phyloP scores from a whole-genome alignment of 2,888 invertebrate genomes.

The Cryptocheilus praepositus region DNA sequence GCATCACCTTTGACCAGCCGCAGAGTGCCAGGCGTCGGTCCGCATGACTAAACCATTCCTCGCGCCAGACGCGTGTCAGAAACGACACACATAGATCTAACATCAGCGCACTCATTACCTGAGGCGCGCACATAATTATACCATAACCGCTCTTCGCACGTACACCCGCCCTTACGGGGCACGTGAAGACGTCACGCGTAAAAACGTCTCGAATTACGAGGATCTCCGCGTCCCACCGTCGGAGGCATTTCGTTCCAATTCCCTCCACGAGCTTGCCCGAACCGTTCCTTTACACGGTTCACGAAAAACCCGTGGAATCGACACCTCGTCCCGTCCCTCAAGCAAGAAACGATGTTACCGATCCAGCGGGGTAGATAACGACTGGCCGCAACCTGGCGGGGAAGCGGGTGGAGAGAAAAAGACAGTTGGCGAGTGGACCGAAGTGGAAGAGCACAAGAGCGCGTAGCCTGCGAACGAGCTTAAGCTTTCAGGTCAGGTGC shows the following conservation, averaged over 20 bases:
- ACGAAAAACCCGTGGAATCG: slow-evolving; percentile 47
- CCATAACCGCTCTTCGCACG: too few relatives aligned
- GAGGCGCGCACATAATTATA: too few relatives aligned
- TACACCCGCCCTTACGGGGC: too few relatives aligned
- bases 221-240: neutral
- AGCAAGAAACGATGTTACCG: slow-evolving; percentile 49
- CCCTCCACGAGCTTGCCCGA: neutral
- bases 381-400: slow-evolving; percentile 4
- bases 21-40: too few relatives aligned
- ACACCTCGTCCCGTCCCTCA: slow-evolving; percentile 44
- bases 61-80: too few relatives aligned
- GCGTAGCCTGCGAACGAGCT: slow-evolving; percentile 30
- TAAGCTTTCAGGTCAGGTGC: slow-evolving; percentile 70
- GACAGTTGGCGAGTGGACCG: slow-evolving; percentile 14
- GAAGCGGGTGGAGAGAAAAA: slow-evolving; percentile 29
- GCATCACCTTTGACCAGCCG: too few relatives aligned
- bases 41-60: too few relatives aligned
- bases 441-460: slow-evolving; percentile 4
- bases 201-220: too few relatives aligned
- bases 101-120: too few relatives aligned
- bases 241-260: neutral
- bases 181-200: too few relatives aligned
- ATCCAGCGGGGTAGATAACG: slow-evolving; percentile 35
- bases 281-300: slow-evolving; percentile 1
- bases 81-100: too few relatives aligned